These are phyloP conservation scores for Anisognathus igniventris DNA, from an alignment of 2,797 vertebrate genomes.

Conservation along the genomic window DNA sequence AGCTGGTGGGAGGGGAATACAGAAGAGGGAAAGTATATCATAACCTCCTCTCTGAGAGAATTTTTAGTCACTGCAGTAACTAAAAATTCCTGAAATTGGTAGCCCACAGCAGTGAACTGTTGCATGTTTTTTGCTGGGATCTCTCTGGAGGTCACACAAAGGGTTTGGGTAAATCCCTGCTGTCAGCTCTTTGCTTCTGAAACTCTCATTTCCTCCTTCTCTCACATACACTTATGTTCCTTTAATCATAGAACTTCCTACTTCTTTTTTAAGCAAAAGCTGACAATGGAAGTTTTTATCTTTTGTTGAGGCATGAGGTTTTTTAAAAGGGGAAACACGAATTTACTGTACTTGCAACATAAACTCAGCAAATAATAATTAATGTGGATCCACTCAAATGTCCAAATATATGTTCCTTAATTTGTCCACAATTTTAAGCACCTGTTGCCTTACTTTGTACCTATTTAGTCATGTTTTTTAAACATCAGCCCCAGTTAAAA, in stretches of 20 bases:
- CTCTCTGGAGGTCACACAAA: slow-evolving; percentile 10
- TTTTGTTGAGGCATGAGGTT: not conserved
- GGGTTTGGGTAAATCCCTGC: not conserved
- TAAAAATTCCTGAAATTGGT: not conserved
- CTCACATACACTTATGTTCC: slow-evolving; percentile 23
- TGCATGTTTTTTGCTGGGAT: not conserved
- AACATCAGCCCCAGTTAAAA: slow-evolving; percentile 26
- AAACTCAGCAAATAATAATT: not conserved
- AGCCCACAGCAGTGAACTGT: not conserved
- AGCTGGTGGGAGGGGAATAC: not conserved
- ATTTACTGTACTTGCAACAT: not conserved
- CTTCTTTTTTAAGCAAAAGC: slow-evolving; percentile 70
- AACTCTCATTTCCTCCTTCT: slow-evolving; percentile 69
- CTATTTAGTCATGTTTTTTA: slow-evolving; percentile 14
- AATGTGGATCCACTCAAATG: not conserved
- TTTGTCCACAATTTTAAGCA: not conserved
- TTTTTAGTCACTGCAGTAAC: not conserved
- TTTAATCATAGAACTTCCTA: slow-evolving; percentile 58
- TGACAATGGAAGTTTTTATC: slow-evolving; percentile 57
- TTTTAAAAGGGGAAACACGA: slow-evolving; percentile 5
- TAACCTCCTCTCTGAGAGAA: not conserved
- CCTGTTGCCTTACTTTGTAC: not conserved
- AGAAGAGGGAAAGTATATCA: not conserved
- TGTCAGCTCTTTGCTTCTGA: slow-evolving; percentile 53
- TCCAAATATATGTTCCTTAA: not conserved